These are phyloP conservation scores for Athene cunicularia DNA, from an alignment of 2,113 vertebrate genomes.

Conservation along the genomic window DNA sequence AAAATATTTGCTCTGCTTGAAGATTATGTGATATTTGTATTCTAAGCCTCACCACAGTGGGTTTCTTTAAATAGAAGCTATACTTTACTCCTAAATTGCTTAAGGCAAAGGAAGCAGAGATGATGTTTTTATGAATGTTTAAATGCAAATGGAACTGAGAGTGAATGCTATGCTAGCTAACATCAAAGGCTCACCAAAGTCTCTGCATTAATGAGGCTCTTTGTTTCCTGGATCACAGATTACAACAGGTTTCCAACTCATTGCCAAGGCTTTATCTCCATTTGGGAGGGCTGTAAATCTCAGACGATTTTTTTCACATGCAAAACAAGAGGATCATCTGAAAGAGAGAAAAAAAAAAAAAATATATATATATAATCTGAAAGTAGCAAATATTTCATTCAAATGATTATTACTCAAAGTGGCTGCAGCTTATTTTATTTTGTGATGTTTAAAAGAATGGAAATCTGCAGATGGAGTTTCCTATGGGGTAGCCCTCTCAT, in stretches of 20 bases:
- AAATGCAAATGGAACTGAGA: conserved; percentile 78
- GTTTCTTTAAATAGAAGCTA: conserved; percentile 88
- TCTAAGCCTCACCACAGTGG: conserved; percentile 77
- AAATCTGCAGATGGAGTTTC: conserved; percentile 14
- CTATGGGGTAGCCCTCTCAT: background rate
- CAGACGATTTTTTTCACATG: conserved; percentile 74
- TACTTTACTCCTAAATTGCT: conserved; percentile 80
- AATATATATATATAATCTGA: background rate
- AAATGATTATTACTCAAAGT: conserved; percentile 18
- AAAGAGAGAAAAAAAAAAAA: conserved; percentile 21
- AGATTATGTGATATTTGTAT: conserved; percentile 79
- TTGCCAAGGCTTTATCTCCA: conserved; percentile 80
- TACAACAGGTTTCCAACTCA: conserved; percentile 87
- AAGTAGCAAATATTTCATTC: conserved; percentile 60
- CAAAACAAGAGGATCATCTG: conserved; percentile 70
- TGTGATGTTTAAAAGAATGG: conserved; percentile 42
- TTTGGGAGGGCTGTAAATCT: conserved; percentile 82
- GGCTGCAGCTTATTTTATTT: conserved; percentile 49
- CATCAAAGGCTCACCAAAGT: conserved; percentile 90
- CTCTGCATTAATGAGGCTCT: conserved; percentile 94
- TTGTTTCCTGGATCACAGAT: conserved; percentile 93
- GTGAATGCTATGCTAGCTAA: conserved; percentile 90
- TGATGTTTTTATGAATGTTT: conserved; percentile 80
- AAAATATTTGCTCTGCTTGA: conserved; percentile 74
- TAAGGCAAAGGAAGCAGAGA: conserved; percentile 80